These are phyloP conservation scores for Criorhina ranunculi DNA, from an alignment of 2,888 invertebrate genomes.

Conservation along the genomic window DNA sequence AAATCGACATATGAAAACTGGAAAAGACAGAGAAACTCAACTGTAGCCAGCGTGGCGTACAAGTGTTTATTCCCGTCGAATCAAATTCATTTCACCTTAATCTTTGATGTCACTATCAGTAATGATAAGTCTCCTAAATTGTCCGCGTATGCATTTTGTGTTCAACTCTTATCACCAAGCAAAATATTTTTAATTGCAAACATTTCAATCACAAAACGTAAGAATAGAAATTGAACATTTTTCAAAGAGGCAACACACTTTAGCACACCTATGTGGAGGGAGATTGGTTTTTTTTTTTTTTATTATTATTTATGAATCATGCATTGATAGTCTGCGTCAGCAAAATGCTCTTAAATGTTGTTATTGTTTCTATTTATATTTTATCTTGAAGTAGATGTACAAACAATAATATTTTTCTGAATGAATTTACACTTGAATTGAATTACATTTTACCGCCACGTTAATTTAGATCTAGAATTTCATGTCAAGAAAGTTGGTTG, in stretches of 20 bases:
- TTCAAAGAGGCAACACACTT: neutral
- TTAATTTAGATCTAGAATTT: too few species aligned
- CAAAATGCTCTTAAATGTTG: neutral
- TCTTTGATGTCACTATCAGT: slow-evolving; percentile 17
- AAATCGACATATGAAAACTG: neutral
- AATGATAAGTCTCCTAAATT: neutral
- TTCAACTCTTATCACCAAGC: neutral
- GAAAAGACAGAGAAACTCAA: neutral
- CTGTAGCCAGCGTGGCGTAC: slow-evolving; percentile 32
- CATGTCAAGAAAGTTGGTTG: too few species aligned
- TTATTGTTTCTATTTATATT: neutral
- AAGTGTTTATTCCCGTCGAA: neutral
- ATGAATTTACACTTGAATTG: neutral
- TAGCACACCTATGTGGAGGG: too few species aligned
- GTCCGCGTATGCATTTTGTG: slow-evolving; percentile 1
- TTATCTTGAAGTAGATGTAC: neutral
- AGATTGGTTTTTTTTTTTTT: neutral
- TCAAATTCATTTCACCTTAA: neutral
- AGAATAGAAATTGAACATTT: too few species aligned
- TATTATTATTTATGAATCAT: slow-evolving; percentile 10
- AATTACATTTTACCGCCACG: too few species aligned
- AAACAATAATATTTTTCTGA: neutral
- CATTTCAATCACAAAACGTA: neutral
- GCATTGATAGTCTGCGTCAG: neutral
- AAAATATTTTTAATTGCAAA: slow-evolving; percentile 10